Percentiles rank a stretch among this genome's conserved stretches.
These are phyloP conservation scores for Vireo griseus DNA, from an alignment of 2,797 vertebrate species.

Conservation along the genomic window DNA sequence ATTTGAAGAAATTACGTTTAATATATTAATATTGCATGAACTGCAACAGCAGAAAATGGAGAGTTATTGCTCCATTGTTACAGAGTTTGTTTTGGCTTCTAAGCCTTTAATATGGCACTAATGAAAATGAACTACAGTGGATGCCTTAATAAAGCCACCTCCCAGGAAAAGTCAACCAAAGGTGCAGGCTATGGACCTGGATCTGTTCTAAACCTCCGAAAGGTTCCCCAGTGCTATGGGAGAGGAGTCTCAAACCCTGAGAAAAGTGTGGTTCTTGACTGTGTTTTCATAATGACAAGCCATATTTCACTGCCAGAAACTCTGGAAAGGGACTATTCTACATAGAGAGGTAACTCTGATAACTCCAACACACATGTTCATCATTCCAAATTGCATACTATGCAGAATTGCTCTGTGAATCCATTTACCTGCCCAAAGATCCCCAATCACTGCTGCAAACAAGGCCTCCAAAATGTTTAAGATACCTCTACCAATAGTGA, in stretches of 20 bases:
- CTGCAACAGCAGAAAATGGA: constrained; percentile 56
- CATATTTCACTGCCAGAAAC: not conserved
- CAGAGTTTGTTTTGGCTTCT: not conserved
- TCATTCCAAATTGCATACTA: not conserved
- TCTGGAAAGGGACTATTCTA: not conserved
- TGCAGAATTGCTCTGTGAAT: not conserved
- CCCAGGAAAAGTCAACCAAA: not conserved
- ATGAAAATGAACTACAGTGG: constrained; percentile 26
- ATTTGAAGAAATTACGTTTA: constrained; percentile 70
- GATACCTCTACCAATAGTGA: not conserved
- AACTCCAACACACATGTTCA: not conserved
- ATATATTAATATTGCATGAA: constrained; percentile 66
- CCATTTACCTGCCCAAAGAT: not conserved
- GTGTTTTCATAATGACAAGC: not conserved
- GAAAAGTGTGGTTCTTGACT: not conserved
- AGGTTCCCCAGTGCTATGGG: not conserved
- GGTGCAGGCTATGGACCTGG: not conserved
- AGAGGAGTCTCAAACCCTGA: not conserved
- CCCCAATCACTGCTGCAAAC: not conserved
- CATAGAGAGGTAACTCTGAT: not conserved
- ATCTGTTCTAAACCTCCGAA: not conserved
- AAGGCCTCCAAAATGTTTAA: not conserved
- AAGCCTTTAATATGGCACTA: constrained; percentile 50
- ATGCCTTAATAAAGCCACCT: not conserved
- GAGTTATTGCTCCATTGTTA: not conserved